Conservation (phyloP, 2,888 invertebrate genomes). For the Drosophila pseudotalamancana region DNA sequence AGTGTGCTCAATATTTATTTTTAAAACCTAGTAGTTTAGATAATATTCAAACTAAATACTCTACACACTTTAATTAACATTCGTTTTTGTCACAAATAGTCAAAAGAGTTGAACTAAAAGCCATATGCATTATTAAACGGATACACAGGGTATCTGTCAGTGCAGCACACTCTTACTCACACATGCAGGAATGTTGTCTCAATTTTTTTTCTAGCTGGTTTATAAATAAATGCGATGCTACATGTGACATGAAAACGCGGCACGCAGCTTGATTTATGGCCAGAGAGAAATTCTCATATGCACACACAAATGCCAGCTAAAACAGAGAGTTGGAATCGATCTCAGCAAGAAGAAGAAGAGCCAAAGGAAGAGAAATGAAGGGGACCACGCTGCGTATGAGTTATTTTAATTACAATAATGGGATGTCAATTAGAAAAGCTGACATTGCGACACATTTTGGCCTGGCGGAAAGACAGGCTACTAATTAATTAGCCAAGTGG, state of each 20-base stretch:
- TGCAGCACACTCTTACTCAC: neutral
- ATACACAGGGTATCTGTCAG: neutral
- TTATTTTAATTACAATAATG: constrained; percentile 79
- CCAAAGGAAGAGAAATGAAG: neutral
- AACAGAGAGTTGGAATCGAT: too few relatives aligned
- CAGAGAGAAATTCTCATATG: constrained; percentile 28
- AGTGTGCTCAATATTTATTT: too few relatives aligned
- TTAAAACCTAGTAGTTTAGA: too few relatives aligned
- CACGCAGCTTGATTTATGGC: constrained; percentile 62
- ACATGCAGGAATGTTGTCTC: too few relatives aligned
- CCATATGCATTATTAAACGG: too few relatives aligned
- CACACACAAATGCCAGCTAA: constrained; percentile 31
- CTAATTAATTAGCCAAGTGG: constrained; percentile 60
- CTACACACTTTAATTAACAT: too few relatives aligned
- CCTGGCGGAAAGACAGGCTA: neutral
- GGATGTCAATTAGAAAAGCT: constrained; percentile 73
- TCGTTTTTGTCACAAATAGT: too few relatives aligned
- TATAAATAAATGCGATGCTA: constrained; percentile 65
- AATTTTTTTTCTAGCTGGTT: constrained; percentile 30
- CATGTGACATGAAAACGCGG: constrained; percentile 53
- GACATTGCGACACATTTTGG: constrained; percentile 59
- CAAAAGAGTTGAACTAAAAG: too few relatives aligned
- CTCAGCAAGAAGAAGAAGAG: constrained; percentile 1
- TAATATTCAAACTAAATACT: too few relatives aligned
- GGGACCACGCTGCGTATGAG: constrained; percentile 57